Conservation (phyloP, 2,888 invertebrate species). For the Crepidodera aurea region DNA sequence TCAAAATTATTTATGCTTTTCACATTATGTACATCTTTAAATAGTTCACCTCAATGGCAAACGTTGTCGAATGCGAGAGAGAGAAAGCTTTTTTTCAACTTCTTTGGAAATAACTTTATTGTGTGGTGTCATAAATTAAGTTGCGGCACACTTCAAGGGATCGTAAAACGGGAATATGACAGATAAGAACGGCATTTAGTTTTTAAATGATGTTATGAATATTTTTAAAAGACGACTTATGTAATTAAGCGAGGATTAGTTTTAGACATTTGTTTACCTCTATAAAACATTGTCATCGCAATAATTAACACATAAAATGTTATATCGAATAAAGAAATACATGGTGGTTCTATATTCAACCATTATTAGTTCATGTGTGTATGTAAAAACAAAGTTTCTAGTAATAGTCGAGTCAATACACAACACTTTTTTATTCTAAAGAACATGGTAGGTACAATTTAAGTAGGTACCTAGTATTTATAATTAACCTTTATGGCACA, state of each 20-base stretch:
- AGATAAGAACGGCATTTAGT: constrained; percentile 22
- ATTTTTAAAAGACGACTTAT: constrained; percentile 22
- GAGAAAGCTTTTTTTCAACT: constrained; percentile 14
- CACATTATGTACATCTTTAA: not conserved
- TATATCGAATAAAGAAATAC: constrained; percentile 15
- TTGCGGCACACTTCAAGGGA: constrained; percentile 29
- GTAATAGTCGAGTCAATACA: too few relatives aligned
- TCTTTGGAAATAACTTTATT: constrained; percentile 28
- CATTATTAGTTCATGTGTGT: too few relatives aligned
- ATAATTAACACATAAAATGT: constrained; percentile 15
- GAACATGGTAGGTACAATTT: too few relatives aligned
- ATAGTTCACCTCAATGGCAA: not conserved
- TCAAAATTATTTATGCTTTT: not conserved
- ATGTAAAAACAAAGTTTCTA: too few relatives aligned
- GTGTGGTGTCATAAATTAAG: constrained; percentile 26
- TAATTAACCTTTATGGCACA: too few relatives aligned
- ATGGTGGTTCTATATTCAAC: too few relatives aligned
- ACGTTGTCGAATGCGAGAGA: constrained; percentile 5
- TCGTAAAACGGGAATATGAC: constrained; percentile 27
- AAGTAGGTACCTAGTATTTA: too few relatives aligned
- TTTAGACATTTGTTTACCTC: constrained; percentile 25
- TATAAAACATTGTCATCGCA: constrained; percentile 15
- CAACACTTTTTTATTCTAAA: too few relatives aligned
- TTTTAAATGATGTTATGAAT: constrained; percentile 13
- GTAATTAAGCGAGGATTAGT: constrained; percentile 18